Evolutionary conservation across 2,888 invertebrate species (phyloP).

Genomic region (Hypselothyrea guttata): DNA sequence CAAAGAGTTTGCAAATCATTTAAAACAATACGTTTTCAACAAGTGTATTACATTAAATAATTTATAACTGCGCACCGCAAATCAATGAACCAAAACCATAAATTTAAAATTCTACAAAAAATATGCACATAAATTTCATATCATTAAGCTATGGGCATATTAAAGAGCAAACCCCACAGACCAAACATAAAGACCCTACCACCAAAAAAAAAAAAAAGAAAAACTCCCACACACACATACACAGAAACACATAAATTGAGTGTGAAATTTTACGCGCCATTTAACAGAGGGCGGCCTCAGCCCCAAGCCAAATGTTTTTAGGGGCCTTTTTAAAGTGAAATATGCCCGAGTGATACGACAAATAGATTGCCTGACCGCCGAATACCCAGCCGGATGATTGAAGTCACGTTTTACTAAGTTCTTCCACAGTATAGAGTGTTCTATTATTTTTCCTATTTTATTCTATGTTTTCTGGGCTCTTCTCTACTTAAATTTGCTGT

Average conservation of each 20-base stretch:
- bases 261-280: slow-evolving; percentile 74
- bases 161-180: slow-evolving; percentile 29
- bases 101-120: slow-evolving; percentile 20
- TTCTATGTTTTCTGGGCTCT: no score
- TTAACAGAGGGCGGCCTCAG: slow-evolving; percentile 50
- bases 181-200: slow-evolving; percentile 21
- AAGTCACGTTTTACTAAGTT: no score
- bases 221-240: slow-evolving; percentile 13
- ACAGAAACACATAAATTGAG: slow-evolving; percentile 56
- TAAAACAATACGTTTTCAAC: slow-evolving; percentile 19
- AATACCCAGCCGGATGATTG: slow-evolving; percentile 6
- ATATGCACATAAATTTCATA: slow-evolving; percentile 62
- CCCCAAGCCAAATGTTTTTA: slow-evolving; percentile 33
- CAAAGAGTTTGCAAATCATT: slow-evolving; percentile 3
- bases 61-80: slow-evolving; percentile 25
- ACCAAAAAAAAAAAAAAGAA: slow-evolving; percentile 12
- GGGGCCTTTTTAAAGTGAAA: slow-evolving; percentile 42
- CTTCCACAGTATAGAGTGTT: no score
- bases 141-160: slow-evolving; percentile 55
- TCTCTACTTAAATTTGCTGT: no score
- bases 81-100: slow-evolving; percentile 25
- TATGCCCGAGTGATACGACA: slow-evolving; percentile 28
- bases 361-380: neutral
- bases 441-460: no score
- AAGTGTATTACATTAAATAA: slow-evolving; percentile 22